phyloP scores from a whole-genome alignment of 2,888 invertebrate genomes.

The Loripinus fragilis region DNA sequence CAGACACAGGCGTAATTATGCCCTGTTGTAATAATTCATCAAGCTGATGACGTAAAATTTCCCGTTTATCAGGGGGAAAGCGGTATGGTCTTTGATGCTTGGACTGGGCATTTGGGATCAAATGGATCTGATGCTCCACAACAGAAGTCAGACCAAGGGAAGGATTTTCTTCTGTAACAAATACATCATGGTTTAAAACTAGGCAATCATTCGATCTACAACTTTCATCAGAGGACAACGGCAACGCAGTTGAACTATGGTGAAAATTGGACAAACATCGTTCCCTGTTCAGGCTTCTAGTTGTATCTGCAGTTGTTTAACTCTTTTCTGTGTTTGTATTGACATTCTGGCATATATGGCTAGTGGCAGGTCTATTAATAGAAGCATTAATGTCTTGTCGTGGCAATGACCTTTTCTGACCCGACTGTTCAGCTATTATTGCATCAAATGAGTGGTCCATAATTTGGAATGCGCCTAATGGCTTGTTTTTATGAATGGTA shows the following conservation, averaged over 20 bases:
- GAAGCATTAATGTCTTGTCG: not conserved
- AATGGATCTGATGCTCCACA: too few species aligned
- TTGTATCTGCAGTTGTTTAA: not conserved
- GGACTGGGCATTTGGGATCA: too few species aligned
- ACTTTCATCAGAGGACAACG: constrained; percentile 9
- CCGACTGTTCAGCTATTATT: not conserved
- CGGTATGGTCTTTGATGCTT: constrained; percentile 41
- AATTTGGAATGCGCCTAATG: not conserved
- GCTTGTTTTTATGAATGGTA: constrained; percentile 9
- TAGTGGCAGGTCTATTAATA: not conserved
- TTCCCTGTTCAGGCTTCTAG: not conserved
- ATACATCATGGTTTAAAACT: constrained; percentile 18
- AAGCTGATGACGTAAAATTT: constrained; percentile 38
- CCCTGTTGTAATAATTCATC: constrained; percentile 38
- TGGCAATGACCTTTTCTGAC: not conserved
- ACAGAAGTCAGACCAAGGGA: too few species aligned
- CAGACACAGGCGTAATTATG: constrained; percentile 31
- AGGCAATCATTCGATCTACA: not conserved
- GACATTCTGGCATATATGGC: not conserved
- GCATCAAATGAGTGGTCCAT: not conserved
- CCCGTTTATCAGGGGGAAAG: constrained; percentile 40
- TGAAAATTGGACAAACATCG: constrained; percentile 10
- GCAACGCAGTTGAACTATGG: constrained; percentile 6
- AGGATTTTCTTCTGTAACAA: constrained; percentile 34
- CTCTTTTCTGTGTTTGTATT: not conserved